phyloP scores from a whole-genome alignment of 2,888 invertebrate genomes.

The Megamerina dolium region DNA sequence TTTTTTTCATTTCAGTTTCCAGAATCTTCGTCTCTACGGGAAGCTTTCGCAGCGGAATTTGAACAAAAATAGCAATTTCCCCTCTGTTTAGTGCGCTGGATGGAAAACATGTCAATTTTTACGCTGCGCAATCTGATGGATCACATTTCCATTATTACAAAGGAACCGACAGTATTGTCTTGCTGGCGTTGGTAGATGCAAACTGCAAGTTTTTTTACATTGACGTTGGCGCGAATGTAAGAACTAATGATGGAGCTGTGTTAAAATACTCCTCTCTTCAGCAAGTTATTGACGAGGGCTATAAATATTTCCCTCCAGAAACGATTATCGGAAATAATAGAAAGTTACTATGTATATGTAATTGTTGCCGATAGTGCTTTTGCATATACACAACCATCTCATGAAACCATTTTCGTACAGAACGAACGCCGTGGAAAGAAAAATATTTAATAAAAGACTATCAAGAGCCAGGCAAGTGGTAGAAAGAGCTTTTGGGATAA shows the following conservation, averaged over 20 bases:
- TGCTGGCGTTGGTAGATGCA: too few species aligned
- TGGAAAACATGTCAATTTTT: too few species aligned
- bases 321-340: conserved; percentile 12
- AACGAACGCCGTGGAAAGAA: too few species aligned
- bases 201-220: too few species aligned
- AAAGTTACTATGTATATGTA: conserved; percentile 14
- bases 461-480: too few species aligned
- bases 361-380: conserved; percentile 19
- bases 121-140: conserved; percentile 11
- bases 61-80: conserved; percentile 16
- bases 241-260: conserved; percentile 14
- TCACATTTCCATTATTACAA: conserved; percentile 16
- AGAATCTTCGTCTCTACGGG: too few species aligned
- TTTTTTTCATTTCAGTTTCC: too few species aligned
- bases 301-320: conserved; percentile 6
- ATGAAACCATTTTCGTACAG: too few species aligned
- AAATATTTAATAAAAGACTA: too few species aligned
- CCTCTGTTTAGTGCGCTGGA: conserved; percentile 16
- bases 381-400: conserved; percentile 15
- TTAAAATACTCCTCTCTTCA: too few species aligned
- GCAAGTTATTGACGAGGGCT: background rate
- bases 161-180: too few species aligned
- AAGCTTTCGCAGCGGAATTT: conserved; percentile 8
- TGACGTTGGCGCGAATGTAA: conserved; percentile 9
- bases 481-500: too few species aligned